These are phyloP conservation scores for Cathartes aura DNA, from an alignment of 2,113 vertebrate genomes.

Conservation along the genomic window DNA sequence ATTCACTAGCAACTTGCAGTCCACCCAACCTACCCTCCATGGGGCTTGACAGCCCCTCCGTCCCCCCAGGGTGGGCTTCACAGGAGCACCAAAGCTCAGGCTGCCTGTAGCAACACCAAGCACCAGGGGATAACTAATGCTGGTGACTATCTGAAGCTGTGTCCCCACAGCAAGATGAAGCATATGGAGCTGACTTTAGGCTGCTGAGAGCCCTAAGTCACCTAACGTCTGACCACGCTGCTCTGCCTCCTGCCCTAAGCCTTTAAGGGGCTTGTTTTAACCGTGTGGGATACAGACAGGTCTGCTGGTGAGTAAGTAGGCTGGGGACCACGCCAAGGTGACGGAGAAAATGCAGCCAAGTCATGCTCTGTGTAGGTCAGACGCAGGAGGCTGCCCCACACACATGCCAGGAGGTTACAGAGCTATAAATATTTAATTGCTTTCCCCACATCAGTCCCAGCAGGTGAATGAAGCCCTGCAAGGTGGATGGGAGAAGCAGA, in stretches of 20 bases:
- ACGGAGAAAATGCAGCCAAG: background rate
- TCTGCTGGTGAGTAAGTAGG: background rate
- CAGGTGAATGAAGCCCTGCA: background rate
- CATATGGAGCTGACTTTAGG: background rate
- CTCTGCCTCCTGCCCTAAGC: background rate
- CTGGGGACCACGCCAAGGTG: background rate
- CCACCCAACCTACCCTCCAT: background rate
- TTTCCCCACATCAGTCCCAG: background rate
- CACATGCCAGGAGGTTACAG: background rate
- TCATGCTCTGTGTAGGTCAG: background rate
- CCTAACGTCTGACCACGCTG: background rate
- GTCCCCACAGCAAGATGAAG: background rate
- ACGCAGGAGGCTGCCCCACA: background rate
- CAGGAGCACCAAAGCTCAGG: background rate
- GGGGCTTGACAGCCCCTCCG: background rate
- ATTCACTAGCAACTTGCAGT: background rate
- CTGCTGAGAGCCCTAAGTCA: background rate
- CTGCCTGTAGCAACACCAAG: background rate
- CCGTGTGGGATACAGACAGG: background rate
- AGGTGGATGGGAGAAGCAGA: background rate
- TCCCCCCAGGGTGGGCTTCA: background rate
- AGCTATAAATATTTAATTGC: constrained; percentile 21
- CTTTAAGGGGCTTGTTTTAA: background rate
- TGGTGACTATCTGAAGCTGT: background rate
- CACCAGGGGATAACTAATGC: background rate